Percentiles rank a stretch among this genome's conserved stretches.
phyloP scores from a whole-genome alignment of 2,797 vertebrate genomes.

The Melanotaenia pygmaea region DNA sequence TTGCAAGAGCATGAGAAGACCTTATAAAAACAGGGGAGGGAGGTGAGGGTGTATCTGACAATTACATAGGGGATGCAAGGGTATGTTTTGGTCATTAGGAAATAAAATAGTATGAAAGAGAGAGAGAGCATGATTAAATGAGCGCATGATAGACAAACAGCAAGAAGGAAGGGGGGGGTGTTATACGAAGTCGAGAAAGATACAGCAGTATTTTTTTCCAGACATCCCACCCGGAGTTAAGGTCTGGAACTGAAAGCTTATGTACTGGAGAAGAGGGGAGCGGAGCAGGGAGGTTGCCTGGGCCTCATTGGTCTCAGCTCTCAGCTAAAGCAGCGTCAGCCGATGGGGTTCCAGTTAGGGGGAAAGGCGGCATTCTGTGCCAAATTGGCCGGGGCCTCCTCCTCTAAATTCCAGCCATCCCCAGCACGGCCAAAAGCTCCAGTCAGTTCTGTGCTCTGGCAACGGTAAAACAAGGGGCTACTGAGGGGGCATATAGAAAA shows the following conservation, averaged over 20 bases:
- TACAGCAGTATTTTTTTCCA: constrained; percentile 73
- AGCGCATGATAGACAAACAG: constrained; percentile 40
- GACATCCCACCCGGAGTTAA: constrained; percentile 73
- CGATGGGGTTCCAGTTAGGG: constrained; percentile 80
- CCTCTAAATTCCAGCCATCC: constrained; percentile 83
- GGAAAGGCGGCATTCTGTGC: constrained; percentile 77
- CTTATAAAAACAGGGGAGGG: constrained; percentile 17
- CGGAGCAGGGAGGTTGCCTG: constrained; percentile 66
- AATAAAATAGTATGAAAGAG: constrained; percentile 18
- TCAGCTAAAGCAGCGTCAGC: constrained; percentile 77
- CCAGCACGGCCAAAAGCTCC: constrained; percentile 78
- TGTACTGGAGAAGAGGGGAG: constrained; percentile 62
- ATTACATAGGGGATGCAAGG: constrained; percentile 23
- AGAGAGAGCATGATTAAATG: constrained; percentile 30
- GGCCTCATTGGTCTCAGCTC: constrained; percentile 75
- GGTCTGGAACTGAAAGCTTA: constrained; percentile 68
- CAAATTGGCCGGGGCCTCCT: constrained; percentile 81
- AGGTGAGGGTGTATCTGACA: constrained; percentile 4
- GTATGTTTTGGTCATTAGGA: constrained; percentile 22
- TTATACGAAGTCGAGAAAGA: constrained; percentile 61
- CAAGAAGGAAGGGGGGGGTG: constrained; percentile 11
- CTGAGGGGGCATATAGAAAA: constrained; percentile 78
- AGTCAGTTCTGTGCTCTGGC: constrained; percentile 80
- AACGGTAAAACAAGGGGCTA: constrained; percentile 82
- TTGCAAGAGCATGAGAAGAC: constrained; percentile 11